A percentile compares a stretch with the other conserved stretches of the same genome.
Conservation (phyloP, 2,888 invertebrate genomes). For the Diarsia dahlii region DNA sequence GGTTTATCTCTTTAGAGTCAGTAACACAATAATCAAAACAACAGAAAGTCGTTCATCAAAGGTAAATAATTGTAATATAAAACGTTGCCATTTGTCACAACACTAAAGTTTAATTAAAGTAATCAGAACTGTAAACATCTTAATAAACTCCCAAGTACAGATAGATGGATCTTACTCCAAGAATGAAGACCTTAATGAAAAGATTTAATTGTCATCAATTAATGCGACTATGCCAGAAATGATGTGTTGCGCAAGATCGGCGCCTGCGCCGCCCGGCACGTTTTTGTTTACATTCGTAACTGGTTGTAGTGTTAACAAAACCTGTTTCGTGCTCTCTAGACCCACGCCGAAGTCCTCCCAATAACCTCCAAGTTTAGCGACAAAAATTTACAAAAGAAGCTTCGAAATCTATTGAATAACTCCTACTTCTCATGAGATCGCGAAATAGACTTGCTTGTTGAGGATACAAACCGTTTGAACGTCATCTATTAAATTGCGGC, state of each 20-base stretch:
- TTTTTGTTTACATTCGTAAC: slow-evolving; percentile 85
- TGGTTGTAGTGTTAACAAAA: slow-evolving; percentile 78
- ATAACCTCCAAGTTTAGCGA: slow-evolving; percentile 48
- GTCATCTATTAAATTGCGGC: slow-evolving; percentile 66
- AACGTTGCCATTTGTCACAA: not conserved
- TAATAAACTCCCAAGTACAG: slow-evolving; percentile 2
- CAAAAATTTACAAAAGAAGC: slow-evolving; percentile 19
- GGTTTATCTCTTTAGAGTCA: not conserved
- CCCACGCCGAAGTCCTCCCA: slow-evolving; percentile 60
- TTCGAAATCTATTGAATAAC: not conserved
- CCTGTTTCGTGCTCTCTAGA: slow-evolving; percentile 72
- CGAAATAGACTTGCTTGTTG: slow-evolving; percentile 25
- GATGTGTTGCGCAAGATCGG: slow-evolving; percentile 62
- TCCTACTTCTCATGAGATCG: slow-evolving; percentile 1
- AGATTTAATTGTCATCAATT: slow-evolving; percentile 57
- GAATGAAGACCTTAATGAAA: slow-evolving; percentile 52
- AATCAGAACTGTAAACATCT: not conserved
- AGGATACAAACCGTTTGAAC: slow-evolving; percentile 39
- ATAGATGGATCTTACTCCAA: slow-evolving; percentile 16
- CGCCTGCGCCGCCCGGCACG: slow-evolving; percentile 61
- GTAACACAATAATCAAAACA: not conserved
- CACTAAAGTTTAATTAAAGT: not conserved
- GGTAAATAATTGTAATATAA: not conserved
- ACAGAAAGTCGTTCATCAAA: not conserved
- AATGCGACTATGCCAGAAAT: slow-evolving; percentile 45